Conservation (phyloP, 2,113 vertebrate species). For the Caranx melampygus region DNA sequence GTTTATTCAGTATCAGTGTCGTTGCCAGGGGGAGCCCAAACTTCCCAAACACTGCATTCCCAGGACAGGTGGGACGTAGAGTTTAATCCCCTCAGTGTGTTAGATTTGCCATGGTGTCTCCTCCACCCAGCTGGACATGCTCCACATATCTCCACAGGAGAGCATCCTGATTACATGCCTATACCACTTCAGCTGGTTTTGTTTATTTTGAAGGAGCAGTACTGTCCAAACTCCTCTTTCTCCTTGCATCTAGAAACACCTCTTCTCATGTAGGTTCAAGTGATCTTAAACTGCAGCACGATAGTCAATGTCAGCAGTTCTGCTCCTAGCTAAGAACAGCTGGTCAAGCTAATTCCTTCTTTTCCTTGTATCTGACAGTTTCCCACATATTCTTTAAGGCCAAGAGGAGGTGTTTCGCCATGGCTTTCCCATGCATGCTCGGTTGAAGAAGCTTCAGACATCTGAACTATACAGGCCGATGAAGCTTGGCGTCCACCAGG, state of each 20-base stretch:
- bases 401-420: background rate
- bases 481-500: background rate
- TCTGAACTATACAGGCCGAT: background rate
- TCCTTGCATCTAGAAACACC: no score
- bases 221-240: background rate
- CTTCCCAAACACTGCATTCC: background rate
- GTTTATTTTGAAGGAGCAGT: constrained; percentile 5
- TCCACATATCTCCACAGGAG: background rate
- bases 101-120: background rate
- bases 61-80: background rate
- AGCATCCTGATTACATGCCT: background rate
- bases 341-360: no score
- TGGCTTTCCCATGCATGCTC: background rate
- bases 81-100: background rate
- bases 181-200: background rate
- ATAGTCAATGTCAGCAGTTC: no score
- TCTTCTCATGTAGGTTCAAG: no score
- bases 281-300: no score
- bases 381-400: background rate
- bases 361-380: background rate
- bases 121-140: background rate
- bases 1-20: background rate
- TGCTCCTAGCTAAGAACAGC: background rate
- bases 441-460: background rate
- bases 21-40: background rate